phyloP scores from a whole-genome alignment of 1,140 invertebrate species.

The Delia radicum region DNA sequence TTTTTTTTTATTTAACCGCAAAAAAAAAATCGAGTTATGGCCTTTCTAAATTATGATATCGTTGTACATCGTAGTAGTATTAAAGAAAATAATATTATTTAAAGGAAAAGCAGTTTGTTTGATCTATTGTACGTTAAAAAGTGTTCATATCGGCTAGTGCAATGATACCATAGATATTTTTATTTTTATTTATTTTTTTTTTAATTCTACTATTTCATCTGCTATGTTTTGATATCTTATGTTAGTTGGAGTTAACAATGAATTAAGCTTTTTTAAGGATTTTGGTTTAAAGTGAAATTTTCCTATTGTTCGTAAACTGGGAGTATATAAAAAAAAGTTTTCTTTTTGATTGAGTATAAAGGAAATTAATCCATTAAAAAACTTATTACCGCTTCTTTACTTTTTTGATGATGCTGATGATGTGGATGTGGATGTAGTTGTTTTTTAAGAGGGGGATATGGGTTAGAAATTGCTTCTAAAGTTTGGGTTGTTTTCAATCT shows the following conservation, averaged over 20 bases:
- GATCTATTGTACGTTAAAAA: no score
- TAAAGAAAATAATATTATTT: no score
- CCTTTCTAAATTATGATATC: no score
- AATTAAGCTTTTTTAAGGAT: conserved; percentile 2
- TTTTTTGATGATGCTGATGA: not conserved
- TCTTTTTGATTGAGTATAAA: conserved; percentile 16
- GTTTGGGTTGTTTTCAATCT: no score
- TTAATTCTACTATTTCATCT: not conserved
- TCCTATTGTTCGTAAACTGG: not conserved
- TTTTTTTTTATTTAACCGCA: no score
- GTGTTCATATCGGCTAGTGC: no score
- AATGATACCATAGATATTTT: not conserved
- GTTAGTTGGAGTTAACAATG: conserved; percentile 1
- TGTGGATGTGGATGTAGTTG: no score
- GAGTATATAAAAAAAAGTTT: not conserved
- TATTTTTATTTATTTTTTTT: not conserved
- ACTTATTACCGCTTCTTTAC: conserved; percentile 8
- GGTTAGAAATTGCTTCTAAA: no score
- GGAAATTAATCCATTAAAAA: conserved; percentile 26
- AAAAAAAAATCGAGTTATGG: no score
- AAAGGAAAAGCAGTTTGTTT: no score
- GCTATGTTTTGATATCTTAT: not conserved
- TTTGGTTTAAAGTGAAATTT: not conserved
- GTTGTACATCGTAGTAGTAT: no score
- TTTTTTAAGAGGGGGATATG: no score